These are phyloP conservation scores for Phylloscopus collybita DNA, from an alignment of 2,797 vertebrate genomes.

Conservation along the genomic window DNA sequence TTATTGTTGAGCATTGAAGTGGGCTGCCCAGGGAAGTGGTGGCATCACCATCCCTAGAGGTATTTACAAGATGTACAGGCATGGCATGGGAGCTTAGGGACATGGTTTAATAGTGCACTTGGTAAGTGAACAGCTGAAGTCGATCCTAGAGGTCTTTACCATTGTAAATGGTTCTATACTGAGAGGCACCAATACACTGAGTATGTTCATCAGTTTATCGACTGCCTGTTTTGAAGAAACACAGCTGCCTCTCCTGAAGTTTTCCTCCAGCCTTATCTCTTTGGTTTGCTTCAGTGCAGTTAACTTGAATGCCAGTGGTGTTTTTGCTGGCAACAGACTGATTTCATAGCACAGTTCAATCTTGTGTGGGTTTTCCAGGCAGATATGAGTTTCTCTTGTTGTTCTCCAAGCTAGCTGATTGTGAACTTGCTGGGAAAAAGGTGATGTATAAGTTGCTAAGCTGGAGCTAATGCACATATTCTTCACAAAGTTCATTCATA, in stretches of 20 bases:
- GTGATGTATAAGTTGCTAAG: not conserved
- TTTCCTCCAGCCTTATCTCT: not conserved
- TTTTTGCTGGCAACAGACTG: not conserved
- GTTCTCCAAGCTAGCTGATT: not conserved
- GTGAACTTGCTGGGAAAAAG: not conserved
- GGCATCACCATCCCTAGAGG: not conserved
- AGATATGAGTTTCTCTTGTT: not conserved
- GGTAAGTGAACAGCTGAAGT: not conserved
- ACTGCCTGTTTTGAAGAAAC: not conserved
- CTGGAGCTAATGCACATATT: not conserved
- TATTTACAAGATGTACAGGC: not conserved
- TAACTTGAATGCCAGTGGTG: not conserved
- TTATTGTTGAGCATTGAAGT: not conserved
- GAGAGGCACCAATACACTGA: not conserved
- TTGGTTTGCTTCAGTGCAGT: not conserved
- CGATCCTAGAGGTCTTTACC: not conserved
- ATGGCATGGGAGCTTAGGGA: not conserved
- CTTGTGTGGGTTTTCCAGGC: not conserved
- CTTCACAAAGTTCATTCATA: not conserved
- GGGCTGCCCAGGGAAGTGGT: not conserved
- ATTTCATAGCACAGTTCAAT: not conserved
- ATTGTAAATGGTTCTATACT: not conserved
- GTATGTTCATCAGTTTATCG: not conserved
- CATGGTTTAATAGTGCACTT: not conserved
- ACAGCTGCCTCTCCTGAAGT: not conserved